Evolutionary conservation across 2,113 vertebrate species (phyloP).

Genomic region (Ellobius talpinus): DNA sequence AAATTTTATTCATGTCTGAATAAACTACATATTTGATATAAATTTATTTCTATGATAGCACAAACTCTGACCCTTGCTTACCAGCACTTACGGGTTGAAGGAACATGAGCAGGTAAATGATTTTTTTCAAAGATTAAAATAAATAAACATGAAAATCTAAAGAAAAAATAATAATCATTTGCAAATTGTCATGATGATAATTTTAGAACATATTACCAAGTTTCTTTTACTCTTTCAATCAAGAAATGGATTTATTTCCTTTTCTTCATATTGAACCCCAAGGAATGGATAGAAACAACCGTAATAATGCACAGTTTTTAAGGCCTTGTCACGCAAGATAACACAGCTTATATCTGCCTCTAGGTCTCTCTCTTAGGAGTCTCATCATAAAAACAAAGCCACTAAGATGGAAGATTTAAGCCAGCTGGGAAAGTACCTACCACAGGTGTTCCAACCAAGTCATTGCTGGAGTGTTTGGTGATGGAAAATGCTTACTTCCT

Average conservation of each 20-base stretch:
- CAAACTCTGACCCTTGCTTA: not conserved
- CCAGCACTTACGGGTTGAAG: not conserved
- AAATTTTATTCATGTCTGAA: not conserved
- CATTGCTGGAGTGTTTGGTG: not conserved
- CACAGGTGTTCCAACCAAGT: not conserved
- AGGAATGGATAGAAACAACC: not conserved
- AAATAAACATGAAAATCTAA: not conserved
- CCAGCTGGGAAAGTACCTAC: not conserved
- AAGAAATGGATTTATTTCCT: not conserved
- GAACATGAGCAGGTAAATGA: not conserved
- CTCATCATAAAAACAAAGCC: not conserved
- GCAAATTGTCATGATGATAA: not conserved
- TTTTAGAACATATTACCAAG: not conserved
- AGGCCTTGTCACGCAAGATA: not conserved
- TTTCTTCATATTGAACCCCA: not conserved
- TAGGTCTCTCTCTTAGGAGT: not conserved
- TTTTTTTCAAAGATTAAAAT: constrained; percentile 4
- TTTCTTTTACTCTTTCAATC: not conserved
- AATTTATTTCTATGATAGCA: not conserved
- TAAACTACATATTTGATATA: not conserved
- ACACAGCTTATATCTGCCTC: not conserved
- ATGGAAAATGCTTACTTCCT: not conserved
- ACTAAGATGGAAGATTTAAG: not conserved
- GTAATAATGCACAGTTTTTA: not conserved
- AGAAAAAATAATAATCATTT: not conserved